phyloP scores from a whole-genome alignment of 2,797 vertebrate genomes.

The Neoniphon sammara region DNA sequence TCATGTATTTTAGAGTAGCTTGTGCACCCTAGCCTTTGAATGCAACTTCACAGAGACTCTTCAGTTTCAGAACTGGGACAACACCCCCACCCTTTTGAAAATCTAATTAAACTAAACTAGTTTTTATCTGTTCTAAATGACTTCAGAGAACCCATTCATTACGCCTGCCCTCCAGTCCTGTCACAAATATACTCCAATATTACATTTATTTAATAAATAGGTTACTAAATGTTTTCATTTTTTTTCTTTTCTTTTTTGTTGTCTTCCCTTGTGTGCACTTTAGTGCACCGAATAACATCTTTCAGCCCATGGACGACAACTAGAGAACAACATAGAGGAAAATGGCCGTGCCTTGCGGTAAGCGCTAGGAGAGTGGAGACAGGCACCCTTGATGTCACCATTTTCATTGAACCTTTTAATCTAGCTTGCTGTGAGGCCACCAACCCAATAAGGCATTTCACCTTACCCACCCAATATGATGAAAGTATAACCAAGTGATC shows the following conservation, averaged over 20 bases:
- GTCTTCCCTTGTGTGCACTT: conserved; percentile 54
- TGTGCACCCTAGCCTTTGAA: conserved; percentile 76
- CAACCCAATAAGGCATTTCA: conserved; percentile 68
- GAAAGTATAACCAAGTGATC: conserved; percentile 79
- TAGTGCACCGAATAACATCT: conserved; percentile 34
- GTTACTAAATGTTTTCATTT: conserved; percentile 78
- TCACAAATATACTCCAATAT: conserved; percentile 84
- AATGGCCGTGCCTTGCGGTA: background rate
- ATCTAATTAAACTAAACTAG: conserved; percentile 91
- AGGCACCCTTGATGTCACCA: conserved; percentile 11
- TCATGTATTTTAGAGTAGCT: conserved; percentile 78
- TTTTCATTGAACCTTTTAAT: conserved; percentile 71
- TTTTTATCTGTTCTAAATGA: conserved; percentile 88
- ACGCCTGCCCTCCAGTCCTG: conserved; percentile 86
- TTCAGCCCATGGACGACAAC: background rate
- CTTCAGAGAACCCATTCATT: conserved; percentile 87
- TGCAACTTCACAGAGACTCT: conserved; percentile 82
- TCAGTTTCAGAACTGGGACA: conserved; percentile 85
- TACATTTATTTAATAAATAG: conserved; percentile 87
- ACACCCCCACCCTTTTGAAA: conserved; percentile 83
- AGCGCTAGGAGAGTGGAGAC: conserved; percentile 18
- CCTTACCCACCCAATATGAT: conserved; percentile 74
- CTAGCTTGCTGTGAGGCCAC: conserved; percentile 55
- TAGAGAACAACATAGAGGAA: background rate
- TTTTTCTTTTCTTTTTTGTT: conserved; percentile 56